Conservation (phyloP, 2,888 invertebrate genomes). For the Erebia palarica region DNA sequence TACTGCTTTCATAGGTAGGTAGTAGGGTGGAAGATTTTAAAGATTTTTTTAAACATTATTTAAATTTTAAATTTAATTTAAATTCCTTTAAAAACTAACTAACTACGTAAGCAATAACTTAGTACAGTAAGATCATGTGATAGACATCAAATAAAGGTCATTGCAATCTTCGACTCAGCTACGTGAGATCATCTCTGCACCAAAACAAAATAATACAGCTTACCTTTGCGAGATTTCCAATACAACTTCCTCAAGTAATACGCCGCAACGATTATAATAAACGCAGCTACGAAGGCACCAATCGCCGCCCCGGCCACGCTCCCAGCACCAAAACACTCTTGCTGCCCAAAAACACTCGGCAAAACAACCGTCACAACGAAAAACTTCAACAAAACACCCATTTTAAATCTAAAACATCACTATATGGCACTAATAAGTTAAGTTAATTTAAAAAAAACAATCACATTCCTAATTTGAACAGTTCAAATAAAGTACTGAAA, state of each 20-base stretch:
- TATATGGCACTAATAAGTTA: slow-evolving; percentile 72
- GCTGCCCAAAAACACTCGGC: slow-evolving; percentile 74
- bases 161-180: neutral
- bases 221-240: slow-evolving; percentile 84
- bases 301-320: slow-evolving; percentile 88
- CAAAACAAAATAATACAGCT: slow-evolving; percentile 28
- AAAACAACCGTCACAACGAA: slow-evolving; percentile 72
- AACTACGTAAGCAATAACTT: too few species aligned
- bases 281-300: slow-evolving; percentile 86
- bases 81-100: too few species aligned
- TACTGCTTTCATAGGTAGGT: too few species aligned
- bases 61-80: too few species aligned
- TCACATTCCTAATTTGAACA: slow-evolving; percentile 71
- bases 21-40: too few species aligned
- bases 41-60: too few species aligned
- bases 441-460: slow-evolving; percentile 42
- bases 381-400: slow-evolving; percentile 71
- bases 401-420: slow-evolving; percentile 64
- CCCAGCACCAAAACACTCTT: slow-evolving; percentile 85
- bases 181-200: slow-evolving; percentile 3
- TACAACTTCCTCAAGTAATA: slow-evolving; percentile 84
- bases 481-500: slow-evolving; percentile 23
- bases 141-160: neutral
- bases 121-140: too few species aligned
- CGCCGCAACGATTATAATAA: slow-evolving; percentile 81